A percentile compares a stretch with the other conserved stretches of the same genome.
Conservation (phyloP, 1,140 invertebrate genomes). For the Eurosta solidaginis region DNA sequence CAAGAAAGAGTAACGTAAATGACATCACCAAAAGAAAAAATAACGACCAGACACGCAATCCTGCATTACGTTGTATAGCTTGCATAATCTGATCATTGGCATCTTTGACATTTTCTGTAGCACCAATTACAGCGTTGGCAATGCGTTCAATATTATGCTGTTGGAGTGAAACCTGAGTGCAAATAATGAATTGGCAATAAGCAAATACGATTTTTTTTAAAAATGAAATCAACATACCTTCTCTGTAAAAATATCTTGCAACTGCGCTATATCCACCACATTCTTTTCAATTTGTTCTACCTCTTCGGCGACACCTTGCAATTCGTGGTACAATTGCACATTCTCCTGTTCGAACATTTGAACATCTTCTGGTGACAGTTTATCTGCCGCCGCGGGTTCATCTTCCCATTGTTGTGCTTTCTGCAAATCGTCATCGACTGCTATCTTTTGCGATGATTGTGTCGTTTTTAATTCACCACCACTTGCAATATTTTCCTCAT, state of each 20-base stretch:
- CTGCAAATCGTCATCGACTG: constrained; percentile 51
- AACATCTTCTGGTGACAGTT: constrained; percentile 82
- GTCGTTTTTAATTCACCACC: not conserved
- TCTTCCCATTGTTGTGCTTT: constrained; percentile 46
- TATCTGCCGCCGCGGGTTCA: constrained; percentile 63
- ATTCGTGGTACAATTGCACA: constrained; percentile 78
- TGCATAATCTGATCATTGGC: constrained; percentile 96
- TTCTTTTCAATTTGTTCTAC: constrained; percentile 89
- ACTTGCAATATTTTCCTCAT: constrained; percentile 59
- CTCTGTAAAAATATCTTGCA: constrained; percentile 97
- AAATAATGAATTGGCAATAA: not conserved
- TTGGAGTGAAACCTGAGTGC: constrained; percentile 75
- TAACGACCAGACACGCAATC: constrained; percentile 89
- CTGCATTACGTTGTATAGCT: constrained; percentile 95
- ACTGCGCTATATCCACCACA: constrained; percentile 91
- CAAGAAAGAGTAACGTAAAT: constrained; percentile 92
- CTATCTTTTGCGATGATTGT: constrained; percentile 42
- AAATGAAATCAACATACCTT: constrained; percentile 69
- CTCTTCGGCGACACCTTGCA: constrained; percentile 79
- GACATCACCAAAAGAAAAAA: constrained; percentile 96
- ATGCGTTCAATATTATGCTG: constrained; percentile 92
- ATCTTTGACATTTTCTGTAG: constrained; percentile 93
- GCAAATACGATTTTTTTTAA: not conserved
- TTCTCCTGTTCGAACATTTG: constrained; percentile 91
- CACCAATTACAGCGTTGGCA: constrained; percentile 81